Conservation (phyloP, 1,140 invertebrate species). For the Hydropsyche tenuis region DNA sequence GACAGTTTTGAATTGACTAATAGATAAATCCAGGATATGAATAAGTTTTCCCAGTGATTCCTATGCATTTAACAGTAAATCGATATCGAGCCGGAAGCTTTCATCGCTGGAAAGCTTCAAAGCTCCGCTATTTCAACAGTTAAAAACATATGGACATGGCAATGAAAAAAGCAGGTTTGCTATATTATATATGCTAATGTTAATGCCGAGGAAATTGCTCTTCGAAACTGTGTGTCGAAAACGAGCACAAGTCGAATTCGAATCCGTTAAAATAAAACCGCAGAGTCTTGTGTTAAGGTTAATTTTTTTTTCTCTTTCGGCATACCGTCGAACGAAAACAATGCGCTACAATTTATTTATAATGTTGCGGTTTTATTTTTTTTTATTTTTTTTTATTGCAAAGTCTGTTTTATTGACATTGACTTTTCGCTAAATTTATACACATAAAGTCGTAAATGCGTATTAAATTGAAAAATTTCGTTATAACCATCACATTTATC, state of each 20-base stretch:
- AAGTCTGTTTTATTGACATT: conserved; percentile 8
- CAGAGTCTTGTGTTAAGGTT: background rate
- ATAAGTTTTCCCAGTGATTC: too few relatives aligned
- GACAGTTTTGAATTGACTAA: too few relatives aligned
- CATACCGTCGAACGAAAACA: background rate
- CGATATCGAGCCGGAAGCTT: too few relatives aligned
- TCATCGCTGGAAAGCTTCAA: too few relatives aligned
- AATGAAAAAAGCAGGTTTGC: conserved; percentile 1
- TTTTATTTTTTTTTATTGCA: background rate
- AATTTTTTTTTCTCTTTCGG: background rate
- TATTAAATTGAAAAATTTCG: background rate
- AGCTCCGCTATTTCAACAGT: too few relatives aligned
- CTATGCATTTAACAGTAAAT: too few relatives aligned
- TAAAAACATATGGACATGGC: too few relatives aligned
- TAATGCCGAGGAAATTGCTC: conserved; percentile 15
- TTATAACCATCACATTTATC: too few relatives aligned
- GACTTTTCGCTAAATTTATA: conserved; percentile 3
- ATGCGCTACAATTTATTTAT: background rate
- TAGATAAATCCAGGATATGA: too few relatives aligned
- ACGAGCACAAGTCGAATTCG: background rate
- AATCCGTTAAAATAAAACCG: conserved; percentile 3
- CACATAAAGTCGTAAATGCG: background rate
- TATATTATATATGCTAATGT: background rate
- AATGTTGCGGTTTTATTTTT: conserved; percentile 19
- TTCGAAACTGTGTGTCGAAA: background rate